phyloP scores from a whole-genome alignment of 2,113 vertebrate genomes.

The Atractosteus spatula region DNA sequence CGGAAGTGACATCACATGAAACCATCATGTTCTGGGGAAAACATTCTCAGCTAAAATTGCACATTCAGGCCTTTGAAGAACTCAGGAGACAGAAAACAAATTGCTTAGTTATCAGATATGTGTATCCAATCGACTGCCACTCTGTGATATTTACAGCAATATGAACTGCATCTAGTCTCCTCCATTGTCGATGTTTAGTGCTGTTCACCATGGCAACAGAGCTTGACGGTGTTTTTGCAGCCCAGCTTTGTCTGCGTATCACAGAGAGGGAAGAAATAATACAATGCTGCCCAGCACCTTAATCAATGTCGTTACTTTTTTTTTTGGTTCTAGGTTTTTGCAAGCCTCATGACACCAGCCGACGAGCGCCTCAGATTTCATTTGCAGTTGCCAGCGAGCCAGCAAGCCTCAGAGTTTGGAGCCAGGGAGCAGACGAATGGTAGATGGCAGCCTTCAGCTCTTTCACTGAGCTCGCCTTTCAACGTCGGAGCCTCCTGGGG shows the following conservation, averaged over 20 bases:
- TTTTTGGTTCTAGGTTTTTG: slow-evolving; percentile 42
- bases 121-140: slow-evolving; percentile 43
- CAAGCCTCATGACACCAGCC: slow-evolving; percentile 23
- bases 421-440: slow-evolving; percentile 26
- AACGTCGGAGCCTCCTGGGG: slow-evolving; percentile 47
- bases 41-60: too few relatives aligned
- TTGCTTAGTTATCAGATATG: slow-evolving; percentile 44
- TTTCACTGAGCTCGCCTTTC: slow-evolving; percentile 44
- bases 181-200: slow-evolving; percentile 50
- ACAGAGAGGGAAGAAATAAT: not conserved
- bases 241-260: not conserved
- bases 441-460: slow-evolving; percentile 53
- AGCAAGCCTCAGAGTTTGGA: slow-evolving; percentile 20
- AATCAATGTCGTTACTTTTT: too few relatives aligned
- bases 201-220: slow-evolving; percentile 49
- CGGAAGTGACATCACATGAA: slow-evolving; percentile 71
- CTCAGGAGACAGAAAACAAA: slow-evolving; percentile 38
- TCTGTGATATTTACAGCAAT: slow-evolving; percentile 42
- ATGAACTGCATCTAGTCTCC: slow-evolving; percentile 41
- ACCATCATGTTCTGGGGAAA: slow-evolving; percentile 41
- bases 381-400: slow-evolving; percentile 20
- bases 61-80: not conserved
- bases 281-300: too few relatives aligned
- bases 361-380: slow-evolving; percentile 20
- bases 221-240: slow-evolving; percentile 27